Base-by-base conservation (phyloP, 2,797 vertebrate species). In the Cossypha niveicapilla region DNA sequence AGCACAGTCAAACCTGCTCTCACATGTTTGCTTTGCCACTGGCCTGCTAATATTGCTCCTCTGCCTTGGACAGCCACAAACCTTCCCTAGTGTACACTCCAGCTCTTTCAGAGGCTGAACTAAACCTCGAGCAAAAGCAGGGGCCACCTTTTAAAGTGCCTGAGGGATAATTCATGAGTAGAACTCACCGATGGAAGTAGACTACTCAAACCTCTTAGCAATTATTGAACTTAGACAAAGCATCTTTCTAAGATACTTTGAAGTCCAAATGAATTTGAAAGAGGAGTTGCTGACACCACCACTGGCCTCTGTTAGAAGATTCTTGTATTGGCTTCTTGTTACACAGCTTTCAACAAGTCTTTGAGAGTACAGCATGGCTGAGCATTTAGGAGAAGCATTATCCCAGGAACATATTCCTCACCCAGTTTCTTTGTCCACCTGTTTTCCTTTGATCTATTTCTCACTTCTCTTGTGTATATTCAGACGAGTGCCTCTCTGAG, bases 281-380 rank as follows among this genome's bases (percentile, higher is more conserved):
- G 32, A 45, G 32, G 22, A n/a, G 32, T 13, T 0, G 0, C 18
- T 54, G 61, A 25, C 13, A 24, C 13, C 27, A 37, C 32, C 22
- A 5, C 10, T 54, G 48, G 27, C 39, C 22, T 45, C 60, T 54
- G 13, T 54, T 35, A 35, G 25, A 8, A 76, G 16, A 54, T 10
- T 21, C 21, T 25, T 65, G 16, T 44, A 25, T 37, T 54, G 39
- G 39, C 39, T 39, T 39, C 27, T 53, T 53, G 34, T 51, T 34
- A 25, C 30, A n/a, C 21, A 35, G 24, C 22, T 32, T 47, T 25
- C 42, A 30, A 5, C 0, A 1, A 57, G 10, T 5, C 58, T 82
- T 25, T 13, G 34, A 89, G 32, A 56, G n/a, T 9, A 42, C 47
- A 58, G 23, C 34, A 57, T 0, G 3, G 13, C 21, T 57, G 39